These are phyloP conservation scores for Cygnus olor DNA, from an alignment of 2,797 vertebrate species.

Conservation along the genomic window DNA sequence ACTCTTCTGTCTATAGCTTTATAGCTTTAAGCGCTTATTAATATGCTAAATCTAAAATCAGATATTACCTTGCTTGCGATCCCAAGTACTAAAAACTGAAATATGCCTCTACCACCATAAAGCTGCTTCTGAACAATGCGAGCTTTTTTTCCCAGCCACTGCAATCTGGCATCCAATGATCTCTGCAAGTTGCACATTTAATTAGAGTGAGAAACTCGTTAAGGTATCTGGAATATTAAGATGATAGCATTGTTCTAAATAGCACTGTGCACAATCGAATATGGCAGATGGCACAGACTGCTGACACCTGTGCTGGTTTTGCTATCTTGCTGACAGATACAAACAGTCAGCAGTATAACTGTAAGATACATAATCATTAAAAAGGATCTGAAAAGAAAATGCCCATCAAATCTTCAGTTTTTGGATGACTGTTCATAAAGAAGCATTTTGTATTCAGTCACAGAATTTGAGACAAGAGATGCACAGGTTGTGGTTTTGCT, in stretches of 20 bases:
- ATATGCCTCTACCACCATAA: not conserved
- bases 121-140: slow-evolving; percentile 19
- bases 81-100: not conserved
- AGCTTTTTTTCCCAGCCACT: slow-evolving; percentile 16
- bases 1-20: not conserved
- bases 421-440: not conserved
- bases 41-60: slow-evolving; percentile 20
- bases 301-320: slow-evolving; percentile 52
- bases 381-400: slow-evolving; percentile 7
- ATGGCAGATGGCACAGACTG: slow-evolving; percentile 59
- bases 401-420: not conserved
- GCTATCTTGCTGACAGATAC: slow-evolving; percentile 25
- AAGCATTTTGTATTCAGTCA: not conserved
- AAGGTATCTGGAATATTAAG: slow-evolving; percentile 67
- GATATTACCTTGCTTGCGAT: not conserved
- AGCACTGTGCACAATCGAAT: not conserved
- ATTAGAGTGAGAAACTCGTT: slow-evolving; percentile 71
- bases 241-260: slow-evolving; percentile 35
- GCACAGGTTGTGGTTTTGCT: not conserved
- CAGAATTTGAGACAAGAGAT: not conserved
- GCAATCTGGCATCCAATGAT: slow-evolving; percentile 54
- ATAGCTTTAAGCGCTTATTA: not conserved
- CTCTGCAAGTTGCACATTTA: slow-evolving; percentile 67
- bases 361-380: slow-evolving; percentile 14
- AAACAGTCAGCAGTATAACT: slow-evolving; percentile 24